Base-by-base conservation (phyloP, 2,888 invertebrate genomes). In the Erebia ligea region DNA sequence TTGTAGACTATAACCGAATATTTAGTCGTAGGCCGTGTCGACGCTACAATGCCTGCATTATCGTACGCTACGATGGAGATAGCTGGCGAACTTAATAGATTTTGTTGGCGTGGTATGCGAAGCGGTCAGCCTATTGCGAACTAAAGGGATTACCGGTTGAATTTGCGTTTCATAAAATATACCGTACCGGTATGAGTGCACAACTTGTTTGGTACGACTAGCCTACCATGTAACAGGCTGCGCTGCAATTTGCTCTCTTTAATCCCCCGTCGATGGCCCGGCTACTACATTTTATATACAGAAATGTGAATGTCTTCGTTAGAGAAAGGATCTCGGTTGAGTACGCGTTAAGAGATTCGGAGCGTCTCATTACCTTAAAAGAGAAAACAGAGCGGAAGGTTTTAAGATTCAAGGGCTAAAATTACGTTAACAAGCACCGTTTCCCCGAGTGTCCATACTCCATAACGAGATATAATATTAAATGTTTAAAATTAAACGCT, bases 31-130 rank as follows among this genome's bases (percentile, higher is more conserved):
- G 83, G 79, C 82, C 77, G 82, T 77, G 82, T 80, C 80, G 83
- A 82, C 80, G 82, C 80, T 85, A 85, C 87, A 88, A 84, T 82
- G 85, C 82, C 82, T 83, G 87, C 86, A 90, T 90, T 90, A 90
- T 86, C 81, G 86, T 84, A 85, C 83, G 88, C 87, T 79, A 82
- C 81, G 84, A 84, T 89, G 84, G 82, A 86, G 79, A 86, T 86
- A 88, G 89, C 90, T 89, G 84, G 89, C 89, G 90, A 79, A 91
- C 88, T 89, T 92, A 91, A 92, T 92, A 90, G 90, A 91, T 91
- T 92, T 90, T 87, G 92, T 89, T 89, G 86, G 80, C 84, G 84
- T 80, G 80, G 84, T 83, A 84, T 82, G 82, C 82, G 82, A 81
- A 82, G 86, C 86, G 87, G 87, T 86, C 89, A 86, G 86, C 83